phyloP scores from a whole-genome alignment of 2,113 vertebrate species.

The Phaethornis superciliosus region DNA sequence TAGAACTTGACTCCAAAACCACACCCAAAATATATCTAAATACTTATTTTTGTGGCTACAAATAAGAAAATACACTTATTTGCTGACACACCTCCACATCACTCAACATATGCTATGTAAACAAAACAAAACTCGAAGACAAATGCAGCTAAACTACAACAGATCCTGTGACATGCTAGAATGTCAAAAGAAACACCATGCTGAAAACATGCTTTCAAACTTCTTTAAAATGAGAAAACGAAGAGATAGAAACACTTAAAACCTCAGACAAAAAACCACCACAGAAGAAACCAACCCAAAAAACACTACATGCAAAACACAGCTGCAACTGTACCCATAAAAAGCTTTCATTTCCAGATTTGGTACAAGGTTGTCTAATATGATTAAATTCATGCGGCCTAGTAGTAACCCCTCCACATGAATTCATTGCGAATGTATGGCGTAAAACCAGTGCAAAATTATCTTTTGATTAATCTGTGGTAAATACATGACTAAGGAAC shows the following conservation, averaged over 20 bases:
- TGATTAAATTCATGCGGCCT: not conserved
- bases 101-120: conserved; percentile 11
- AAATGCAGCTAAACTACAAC: conserved; percentile 17
- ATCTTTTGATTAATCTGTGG: not conserved
- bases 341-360: not conserved
- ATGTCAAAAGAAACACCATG: conserved; percentile 40
- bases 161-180: not conserved
- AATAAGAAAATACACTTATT: conserved; percentile 40
- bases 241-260: not conserved
- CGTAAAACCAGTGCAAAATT: not conserved
- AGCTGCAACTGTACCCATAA: not conserved
- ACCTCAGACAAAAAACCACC: not conserved
- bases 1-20: not conserved
- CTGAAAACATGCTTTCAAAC: conserved; percentile 8
- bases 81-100: conserved; percentile 20
- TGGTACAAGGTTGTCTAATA: not conserved
- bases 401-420: not conserved
- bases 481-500: not conserved
- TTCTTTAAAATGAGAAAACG: not conserved
- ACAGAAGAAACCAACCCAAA: not conserved
- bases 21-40: not conserved
- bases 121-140: conserved; percentile 27
- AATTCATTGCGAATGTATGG: not conserved
- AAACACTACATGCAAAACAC: not conserved
- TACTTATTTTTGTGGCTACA: not conserved